A percentile compares a stretch with the other conserved stretches of the same genome.
phyloP scores from a whole-genome alignment of 2,113 vertebrate species.

The Anoplopoma fimbria region DNA sequence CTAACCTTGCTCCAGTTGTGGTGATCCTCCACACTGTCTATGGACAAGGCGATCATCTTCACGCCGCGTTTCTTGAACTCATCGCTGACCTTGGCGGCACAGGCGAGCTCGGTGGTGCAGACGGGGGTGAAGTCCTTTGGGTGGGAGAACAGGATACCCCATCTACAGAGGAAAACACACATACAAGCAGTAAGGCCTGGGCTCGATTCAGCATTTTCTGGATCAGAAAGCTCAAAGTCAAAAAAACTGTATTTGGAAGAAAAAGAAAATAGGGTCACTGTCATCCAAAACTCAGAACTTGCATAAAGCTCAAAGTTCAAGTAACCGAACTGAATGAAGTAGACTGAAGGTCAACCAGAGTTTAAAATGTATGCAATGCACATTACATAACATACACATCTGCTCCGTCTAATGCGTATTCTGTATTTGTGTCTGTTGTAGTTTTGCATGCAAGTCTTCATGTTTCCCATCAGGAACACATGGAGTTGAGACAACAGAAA shows the following conservation, averaged over 20 bases:
- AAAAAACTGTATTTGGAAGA: not conserved
- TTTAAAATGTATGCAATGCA: too few relatives aligned
- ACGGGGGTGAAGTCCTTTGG: conserved; percentile 96
- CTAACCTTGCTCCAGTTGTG: conserved; percentile 92
- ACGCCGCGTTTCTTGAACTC: conserved; percentile 93
- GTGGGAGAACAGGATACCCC: conserved; percentile 98
- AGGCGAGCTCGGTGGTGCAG: conserved; percentile 95
- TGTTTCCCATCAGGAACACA: not conserved
- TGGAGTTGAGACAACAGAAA: not conserved
- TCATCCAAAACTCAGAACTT: not conserved
- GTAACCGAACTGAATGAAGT: too few relatives aligned
- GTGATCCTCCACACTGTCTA: conserved; percentile 95
- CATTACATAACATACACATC: not conserved
- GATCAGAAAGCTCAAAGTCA: not conserved
- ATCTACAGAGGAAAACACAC: conserved; percentile 80
- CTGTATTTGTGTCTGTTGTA: not conserved
- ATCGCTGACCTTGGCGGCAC: conserved; percentile 84
- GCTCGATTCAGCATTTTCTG: not conserved
- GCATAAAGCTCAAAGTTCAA: not conserved
- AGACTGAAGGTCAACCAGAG: not conserved
- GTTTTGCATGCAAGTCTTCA: not conserved
- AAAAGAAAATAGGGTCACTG: not conserved
- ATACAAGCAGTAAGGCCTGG: not conserved
- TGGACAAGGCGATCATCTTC: conserved; percentile 95
- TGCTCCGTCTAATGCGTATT: too few relatives aligned